Conservation (phyloP, 2,797 vertebrate genomes). For the Acanthiza pusilla region DNA sequence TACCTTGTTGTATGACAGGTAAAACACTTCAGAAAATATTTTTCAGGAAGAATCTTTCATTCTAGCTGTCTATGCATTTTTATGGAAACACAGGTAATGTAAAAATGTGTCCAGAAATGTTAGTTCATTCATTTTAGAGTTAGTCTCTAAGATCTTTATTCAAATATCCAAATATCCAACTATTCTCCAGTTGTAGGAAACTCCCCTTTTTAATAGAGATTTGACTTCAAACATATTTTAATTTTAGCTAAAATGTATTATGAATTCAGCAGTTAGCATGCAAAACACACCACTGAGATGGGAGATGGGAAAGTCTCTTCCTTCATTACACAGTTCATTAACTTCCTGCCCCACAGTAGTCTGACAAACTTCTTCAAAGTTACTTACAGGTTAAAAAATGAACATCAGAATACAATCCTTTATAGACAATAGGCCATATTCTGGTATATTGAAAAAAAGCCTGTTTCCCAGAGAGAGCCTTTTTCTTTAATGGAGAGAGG, state of each 20-base stretch:
- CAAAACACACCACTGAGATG: background rate
- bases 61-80: background rate
- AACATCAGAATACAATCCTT: background rate
- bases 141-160: background rate
- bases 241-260: background rate
- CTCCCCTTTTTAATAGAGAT: background rate
- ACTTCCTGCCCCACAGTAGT: background rate
- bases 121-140: background rate
- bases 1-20: background rate
- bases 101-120: background rate
- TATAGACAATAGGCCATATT: background rate
- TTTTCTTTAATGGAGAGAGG: background rate
- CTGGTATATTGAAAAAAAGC: background rate
- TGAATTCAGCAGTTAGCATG: background rate
- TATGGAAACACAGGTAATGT: background rate
- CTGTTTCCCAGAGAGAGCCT: background rate
- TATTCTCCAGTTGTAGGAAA: background rate
- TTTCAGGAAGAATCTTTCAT: background rate
- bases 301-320: background rate
- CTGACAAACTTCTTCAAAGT: background rate
- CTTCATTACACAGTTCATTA: background rate
- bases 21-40: background rate
- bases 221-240: background rate
- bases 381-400: background rate
- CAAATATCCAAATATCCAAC: background rate